phyloP scores from a whole-genome alignment of 2,113 vertebrate genomes.

The Rhinolophus ferrumequinum region DNA sequence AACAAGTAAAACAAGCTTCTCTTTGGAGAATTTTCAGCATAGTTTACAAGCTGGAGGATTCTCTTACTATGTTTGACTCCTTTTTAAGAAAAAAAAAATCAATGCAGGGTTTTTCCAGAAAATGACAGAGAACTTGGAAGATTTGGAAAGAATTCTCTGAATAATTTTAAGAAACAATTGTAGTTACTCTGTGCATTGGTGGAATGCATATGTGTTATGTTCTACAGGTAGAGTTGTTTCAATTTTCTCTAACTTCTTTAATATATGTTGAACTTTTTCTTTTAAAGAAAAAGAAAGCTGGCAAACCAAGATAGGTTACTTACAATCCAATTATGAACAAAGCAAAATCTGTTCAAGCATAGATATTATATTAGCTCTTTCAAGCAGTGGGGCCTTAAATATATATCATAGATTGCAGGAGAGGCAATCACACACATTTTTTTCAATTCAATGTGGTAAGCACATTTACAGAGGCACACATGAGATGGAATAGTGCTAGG shows the following conservation, averaged over 20 bases:
- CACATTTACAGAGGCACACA: not conserved
- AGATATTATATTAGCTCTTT: not conserved
- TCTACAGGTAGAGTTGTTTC: not conserved
- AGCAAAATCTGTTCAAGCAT: not conserved
- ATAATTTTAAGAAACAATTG: not conserved
- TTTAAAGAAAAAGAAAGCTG: not conserved
- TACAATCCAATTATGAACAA: not conserved
- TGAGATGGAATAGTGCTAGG: not conserved
- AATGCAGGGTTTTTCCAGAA: not conserved
- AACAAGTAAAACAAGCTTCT: not conserved
- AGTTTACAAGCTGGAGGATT: not conserved
- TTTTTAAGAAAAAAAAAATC: not conserved
- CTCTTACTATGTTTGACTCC: not conserved
- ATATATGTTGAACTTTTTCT: not conserved
- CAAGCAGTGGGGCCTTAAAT: not conserved
- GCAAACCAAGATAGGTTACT: not conserved
- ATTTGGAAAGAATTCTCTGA: not conserved
- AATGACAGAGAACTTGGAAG: not conserved
- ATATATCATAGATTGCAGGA: not conserved
- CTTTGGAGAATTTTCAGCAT: not conserved
- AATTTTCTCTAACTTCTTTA: not conserved
- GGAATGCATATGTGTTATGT: not conserved
- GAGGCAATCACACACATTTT: not conserved
- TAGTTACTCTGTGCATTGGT: not conserved
- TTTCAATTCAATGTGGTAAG: not conserved